phyloP scores from a whole-genome alignment of 2,888 invertebrate genomes.

The Cataglyphis rosenhaueri region DNA sequence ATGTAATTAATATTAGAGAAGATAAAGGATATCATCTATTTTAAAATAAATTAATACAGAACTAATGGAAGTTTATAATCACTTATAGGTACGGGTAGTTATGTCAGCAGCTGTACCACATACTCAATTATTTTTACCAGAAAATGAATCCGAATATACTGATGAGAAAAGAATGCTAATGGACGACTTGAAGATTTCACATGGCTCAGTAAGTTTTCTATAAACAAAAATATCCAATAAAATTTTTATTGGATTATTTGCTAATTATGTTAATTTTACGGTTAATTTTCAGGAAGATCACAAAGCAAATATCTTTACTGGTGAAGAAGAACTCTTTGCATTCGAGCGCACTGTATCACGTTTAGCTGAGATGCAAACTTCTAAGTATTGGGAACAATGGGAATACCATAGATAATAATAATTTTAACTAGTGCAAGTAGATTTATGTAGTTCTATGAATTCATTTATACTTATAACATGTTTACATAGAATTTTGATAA shows the following conservation, averaged over 20 bases:
- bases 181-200: conserved; percentile 96
- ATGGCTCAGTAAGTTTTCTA: conserved; percentile 88
- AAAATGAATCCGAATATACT: conserved; percentile 86
- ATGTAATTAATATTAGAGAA: background rate
- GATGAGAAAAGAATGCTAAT: conserved; percentile 95
- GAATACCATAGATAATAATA: conserved; percentile 83
- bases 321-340: conserved; percentile 99
- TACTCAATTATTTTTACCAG: conserved; percentile 90
- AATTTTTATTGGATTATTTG: conserved; percentile 10
- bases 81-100: conserved; percentile 90
- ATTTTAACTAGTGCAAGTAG: conserved; percentile 52
- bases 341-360: conserved; percentile 97
- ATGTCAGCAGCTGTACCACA: conserved; percentile 93
- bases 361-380: conserved; percentile 97
- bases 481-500: background rate
- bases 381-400: conserved; percentile 96
- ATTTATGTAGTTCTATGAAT: conserved; percentile 53
- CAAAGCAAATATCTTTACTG: conserved; percentile 96
- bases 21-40: background rate
- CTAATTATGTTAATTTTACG: conserved; percentile 36
- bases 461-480: conserved; percentile 20
- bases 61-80: background rate
- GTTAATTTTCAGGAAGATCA: conserved; percentile 88
- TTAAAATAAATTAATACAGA: background rate
- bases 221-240: background rate